Base-by-base conservation (phyloP, 1,140 invertebrate species). In the Pissodes strobi region DNA sequence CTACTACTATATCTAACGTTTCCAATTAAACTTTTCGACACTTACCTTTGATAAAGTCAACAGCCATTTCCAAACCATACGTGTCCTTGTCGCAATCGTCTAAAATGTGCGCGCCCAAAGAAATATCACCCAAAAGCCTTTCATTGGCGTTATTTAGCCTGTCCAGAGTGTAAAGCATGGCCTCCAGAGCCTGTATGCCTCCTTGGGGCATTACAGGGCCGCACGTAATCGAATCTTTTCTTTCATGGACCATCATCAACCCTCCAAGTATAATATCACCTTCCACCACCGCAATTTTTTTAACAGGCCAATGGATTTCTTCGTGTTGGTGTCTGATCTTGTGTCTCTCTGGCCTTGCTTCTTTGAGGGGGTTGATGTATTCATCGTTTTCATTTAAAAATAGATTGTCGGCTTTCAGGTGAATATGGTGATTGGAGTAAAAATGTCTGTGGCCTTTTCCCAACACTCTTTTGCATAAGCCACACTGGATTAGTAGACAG, bases 141-240 rank as follows among this genome's bases (percentile, higher is more conserved):
- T 80, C 74, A 18, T 78, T 72, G 17, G 81, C 76, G 27, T 81
- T 77, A 75, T 94, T 94, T 9, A 94, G 81, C 39, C 83, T 81
- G 76, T 95, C 91, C 60, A 95, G 76, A 0, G 92, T 94, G 72
- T 88, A 95, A 2, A 95, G 81, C 92, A 95, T 95, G 0, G 87
- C 87, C 75, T 95, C n/a, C n/a, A n/a, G n/a, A n/a, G n/a, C n/a
- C n/a, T n/a, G n/a, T n/a, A n/a, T n/a, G n/a, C n/a, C n/a, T n/a
- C n/a, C n/a, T n/a, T n/a, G n/a, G n/a, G n/a, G n/a, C n/a, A n/a
- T n/a, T n/a, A n/a, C n/a, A n/a, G 92, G 9, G 94, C 72, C 0
- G 93, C 91, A n/a, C 93, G 79, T 69, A 93, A 91, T 74, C 95
- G 93, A 0, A 95, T 88, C 93, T 97, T 97, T 91, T 97, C 96